Evolutionary conservation across 2,113 vertebrate species (phyloP).

Genomic region (Apodemus sylvaticus): DNA sequence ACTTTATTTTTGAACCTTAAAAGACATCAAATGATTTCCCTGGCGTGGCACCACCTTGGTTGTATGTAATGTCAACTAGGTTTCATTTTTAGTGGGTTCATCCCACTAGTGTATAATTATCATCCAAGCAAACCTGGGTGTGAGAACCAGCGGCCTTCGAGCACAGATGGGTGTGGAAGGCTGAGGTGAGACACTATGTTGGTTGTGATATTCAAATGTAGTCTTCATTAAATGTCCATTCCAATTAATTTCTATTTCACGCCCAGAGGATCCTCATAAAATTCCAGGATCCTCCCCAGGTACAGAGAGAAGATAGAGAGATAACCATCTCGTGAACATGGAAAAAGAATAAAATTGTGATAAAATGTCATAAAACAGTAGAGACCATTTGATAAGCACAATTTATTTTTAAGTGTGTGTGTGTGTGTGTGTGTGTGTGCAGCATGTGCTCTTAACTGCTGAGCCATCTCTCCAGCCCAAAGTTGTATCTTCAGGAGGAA

Average conservation of each 20-base stretch:
- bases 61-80: neutral
- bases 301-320: neutral
- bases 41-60: neutral
- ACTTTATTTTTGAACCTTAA: slow-evolving; percentile 43
- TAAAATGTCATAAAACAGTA: neutral
- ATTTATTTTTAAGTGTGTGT: neutral
- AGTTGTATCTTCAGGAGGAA: neutral
- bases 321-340: neutral
- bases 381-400: neutral
- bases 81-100: neutral
- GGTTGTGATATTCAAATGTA: slow-evolving; percentile 41
- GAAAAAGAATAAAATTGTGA: neutral
- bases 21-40: slow-evolving; percentile 23
- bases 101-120: neutral
- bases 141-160: neutral
- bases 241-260: slow-evolving; percentile 34
- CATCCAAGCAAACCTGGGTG: neutral
- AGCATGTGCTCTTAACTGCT: neutral
- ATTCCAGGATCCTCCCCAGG: neutral
- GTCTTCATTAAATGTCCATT: slow-evolving; percentile 49
- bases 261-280: neutral
- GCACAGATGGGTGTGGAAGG: neutral
- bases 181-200: neutral
- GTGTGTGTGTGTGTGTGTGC: too few species aligned
- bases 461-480: neutral